Conservation (phyloP, 2,888 invertebrate genomes). For the Volucella inflata region DNA sequence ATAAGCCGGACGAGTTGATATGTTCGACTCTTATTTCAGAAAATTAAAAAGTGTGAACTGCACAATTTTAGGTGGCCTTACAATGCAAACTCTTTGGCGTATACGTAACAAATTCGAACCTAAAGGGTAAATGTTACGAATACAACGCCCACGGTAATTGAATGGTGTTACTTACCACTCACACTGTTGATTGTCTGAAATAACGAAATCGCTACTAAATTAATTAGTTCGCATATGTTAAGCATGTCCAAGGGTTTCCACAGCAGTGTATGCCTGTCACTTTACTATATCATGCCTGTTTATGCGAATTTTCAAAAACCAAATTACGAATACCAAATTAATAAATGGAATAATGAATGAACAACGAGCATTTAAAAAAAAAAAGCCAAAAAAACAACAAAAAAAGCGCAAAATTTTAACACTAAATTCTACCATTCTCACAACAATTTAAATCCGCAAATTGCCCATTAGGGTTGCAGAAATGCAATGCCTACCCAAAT, state of each 20-base stretch:
- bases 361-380: slow-evolving; percentile 7
- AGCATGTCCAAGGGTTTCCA: slow-evolving; percentile 60
- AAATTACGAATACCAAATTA: not conserved
- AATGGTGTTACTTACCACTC: slow-evolving; percentile 35
- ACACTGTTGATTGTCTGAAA: slow-evolving; percentile 11
- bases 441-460: slow-evolving; percentile 15
- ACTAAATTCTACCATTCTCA: slow-evolving; percentile 6
- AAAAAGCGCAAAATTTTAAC: not conserved
- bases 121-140: not conserved
- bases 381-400: not conserved
- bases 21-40: too few species aligned
- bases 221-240: slow-evolving; percentile 36
- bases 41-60: too few species aligned
- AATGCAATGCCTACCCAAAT: not conserved
- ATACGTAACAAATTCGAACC: slow-evolving; percentile 1
- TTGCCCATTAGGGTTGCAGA: not conserved
- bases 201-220: slow-evolving; percentile 15
- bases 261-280: slow-evolving; percentile 38
- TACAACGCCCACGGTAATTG: too few species aligned
- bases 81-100: not conserved
- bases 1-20: too few species aligned
- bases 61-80: not conserved
- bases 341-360: not conserved
- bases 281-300: slow-evolving; percentile 63
- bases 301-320: slow-evolving; percentile 26